phyloP scores from a whole-genome alignment of 2,888 invertebrate species.

The Lepidochrysops patricia region DNA sequence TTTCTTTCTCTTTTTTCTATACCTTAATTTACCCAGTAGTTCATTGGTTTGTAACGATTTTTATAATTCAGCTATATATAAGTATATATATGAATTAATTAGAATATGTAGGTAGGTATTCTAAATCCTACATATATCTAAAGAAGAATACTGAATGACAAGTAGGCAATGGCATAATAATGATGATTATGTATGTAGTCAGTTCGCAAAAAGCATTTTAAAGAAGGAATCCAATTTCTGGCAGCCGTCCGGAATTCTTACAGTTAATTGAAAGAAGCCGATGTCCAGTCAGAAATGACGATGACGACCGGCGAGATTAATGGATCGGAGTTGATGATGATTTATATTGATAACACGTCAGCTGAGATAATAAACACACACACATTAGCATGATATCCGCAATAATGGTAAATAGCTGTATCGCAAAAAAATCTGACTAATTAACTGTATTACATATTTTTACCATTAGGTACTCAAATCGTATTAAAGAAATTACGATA shows the following conservation, averaged over 20 bases:
- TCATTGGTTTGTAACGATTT: too few relatives aligned
- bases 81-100: too few relatives aligned
- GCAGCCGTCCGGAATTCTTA: background rate
- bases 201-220: background rate
- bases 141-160: too few relatives aligned
- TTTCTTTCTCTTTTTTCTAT: background rate
- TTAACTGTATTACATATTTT: too few relatives aligned
- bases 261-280: background rate
- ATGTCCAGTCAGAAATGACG: background rate
- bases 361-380: background rate
- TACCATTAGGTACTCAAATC: too few relatives aligned
- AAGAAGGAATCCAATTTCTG: constrained; percentile 1
- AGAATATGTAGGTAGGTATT: too few relatives aligned
- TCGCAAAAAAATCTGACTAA: background rate
- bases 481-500: too few relatives aligned
- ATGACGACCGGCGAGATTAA: background rate
- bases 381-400: background rate
- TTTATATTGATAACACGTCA: background rate
- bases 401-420: background rate
- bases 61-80: too few relatives aligned
- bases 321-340: background rate
- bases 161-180: too few relatives aligned
- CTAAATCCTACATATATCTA: too few relatives aligned
- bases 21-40: too few relatives aligned
- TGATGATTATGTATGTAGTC: background rate